These are phyloP conservation scores for Halyomorpha halys DNA, from an alignment of 1,140 invertebrate species.

Conservation along the genomic window DNA sequence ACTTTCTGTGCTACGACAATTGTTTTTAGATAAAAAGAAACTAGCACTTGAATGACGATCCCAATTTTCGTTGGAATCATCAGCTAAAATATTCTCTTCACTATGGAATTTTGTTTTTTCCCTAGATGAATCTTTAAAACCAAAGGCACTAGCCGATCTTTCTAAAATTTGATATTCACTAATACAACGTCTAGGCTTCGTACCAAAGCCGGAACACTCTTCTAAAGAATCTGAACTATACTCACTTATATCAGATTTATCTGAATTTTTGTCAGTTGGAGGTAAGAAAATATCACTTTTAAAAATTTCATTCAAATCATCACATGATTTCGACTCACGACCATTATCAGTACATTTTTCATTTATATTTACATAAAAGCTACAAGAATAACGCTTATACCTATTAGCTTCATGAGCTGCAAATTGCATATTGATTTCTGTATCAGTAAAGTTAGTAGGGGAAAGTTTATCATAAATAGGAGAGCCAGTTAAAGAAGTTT, in stretches of 20 bases:
- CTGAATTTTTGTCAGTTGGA: conserved; percentile 19
- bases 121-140: conserved; percentile 32
- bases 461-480: conserved; percentile 38
- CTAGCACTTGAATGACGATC: conserved; percentile 43
- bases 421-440: conserved; percentile 24
- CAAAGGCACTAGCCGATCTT: conserved; percentile 30
- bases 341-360: conserved; percentile 24
- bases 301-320: conserved; percentile 27
- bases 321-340: conserved; percentile 28
- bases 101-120: conserved; percentile 41
- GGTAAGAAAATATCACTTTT: conserved; percentile 21
- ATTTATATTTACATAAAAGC: conserved; percentile 36
- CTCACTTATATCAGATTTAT: conserved; percentile 40
- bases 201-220: conserved; percentile 50
- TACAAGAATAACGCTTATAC: conserved; percentile 30
- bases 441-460: conserved; percentile 25
- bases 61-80: conserved; percentile 49
- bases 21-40: conserved; percentile 42
- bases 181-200: conserved; percentile 48
- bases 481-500: conserved; percentile 38
- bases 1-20: conserved; percentile 65
- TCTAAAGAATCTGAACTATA: conserved; percentile 67
- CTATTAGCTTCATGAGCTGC: conserved; percentile 22
- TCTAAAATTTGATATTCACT: conserved; percentile 67
- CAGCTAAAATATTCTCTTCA: conserved; percentile 65